A percentile compares a stretch with the other conserved stretches of the same genome.
Conservation (phyloP, 1,140 invertebrate genomes). For the Pachypeltis micranthus region DNA sequence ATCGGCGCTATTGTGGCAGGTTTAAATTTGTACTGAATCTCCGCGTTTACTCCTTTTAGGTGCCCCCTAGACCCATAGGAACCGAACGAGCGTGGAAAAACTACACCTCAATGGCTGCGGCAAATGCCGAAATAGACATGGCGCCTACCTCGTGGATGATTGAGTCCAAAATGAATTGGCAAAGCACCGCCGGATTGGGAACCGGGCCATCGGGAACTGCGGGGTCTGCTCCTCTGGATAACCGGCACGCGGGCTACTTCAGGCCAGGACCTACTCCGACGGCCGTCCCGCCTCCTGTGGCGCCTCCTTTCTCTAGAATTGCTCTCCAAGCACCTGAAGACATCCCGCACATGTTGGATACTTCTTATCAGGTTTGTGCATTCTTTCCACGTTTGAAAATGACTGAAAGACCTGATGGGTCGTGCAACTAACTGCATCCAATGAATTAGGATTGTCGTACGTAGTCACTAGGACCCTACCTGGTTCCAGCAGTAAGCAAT, state of each 20-base stretch:
- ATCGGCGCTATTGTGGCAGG: no score
- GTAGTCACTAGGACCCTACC: no score
- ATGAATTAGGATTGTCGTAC: no score
- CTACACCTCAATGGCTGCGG: slow-evolving; percentile 14
- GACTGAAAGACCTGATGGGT: no score
- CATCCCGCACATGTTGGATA: slow-evolving; percentile 18
- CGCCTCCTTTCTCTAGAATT: slow-evolving; percentile 11
- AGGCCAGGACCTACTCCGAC: slow-evolving; percentile 8
- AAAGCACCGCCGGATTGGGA: not conserved
- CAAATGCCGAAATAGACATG: slow-evolving; percentile 20
- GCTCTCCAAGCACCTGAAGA: slow-evolving; percentile 14
- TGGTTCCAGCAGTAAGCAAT: no score
- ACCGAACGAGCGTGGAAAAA: slow-evolving; percentile 29
- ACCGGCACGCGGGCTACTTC: slow-evolving; percentile 15
- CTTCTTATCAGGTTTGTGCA: slow-evolving; percentile 10
- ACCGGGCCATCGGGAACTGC: not conserved
- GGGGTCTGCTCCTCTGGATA: not conserved
- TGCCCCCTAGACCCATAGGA: slow-evolving; percentile 26
- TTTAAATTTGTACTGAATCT: no score
- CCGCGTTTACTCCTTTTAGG: no score
- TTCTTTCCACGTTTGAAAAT: no score
- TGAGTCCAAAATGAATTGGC: slow-evolving; percentile 9
- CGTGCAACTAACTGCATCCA: no score
- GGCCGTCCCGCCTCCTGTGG: slow-evolving; percentile 4
- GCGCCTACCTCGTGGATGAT: slow-evolving; percentile 20